Evolutionary conservation across 2,113 vertebrate species (phyloP).

Genomic region (Phaethon lepturus): DNA sequence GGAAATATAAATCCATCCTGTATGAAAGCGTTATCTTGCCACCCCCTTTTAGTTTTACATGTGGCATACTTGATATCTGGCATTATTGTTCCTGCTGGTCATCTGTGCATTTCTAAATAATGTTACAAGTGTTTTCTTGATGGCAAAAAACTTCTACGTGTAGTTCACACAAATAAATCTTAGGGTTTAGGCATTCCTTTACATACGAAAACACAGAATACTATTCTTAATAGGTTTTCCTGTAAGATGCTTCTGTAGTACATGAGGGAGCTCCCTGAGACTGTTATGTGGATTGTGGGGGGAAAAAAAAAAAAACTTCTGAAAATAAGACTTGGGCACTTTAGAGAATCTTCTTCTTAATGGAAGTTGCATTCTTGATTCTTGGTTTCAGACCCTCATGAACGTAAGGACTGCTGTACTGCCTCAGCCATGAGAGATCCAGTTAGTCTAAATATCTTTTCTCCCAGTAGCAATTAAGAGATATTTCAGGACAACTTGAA

Average conservation of each 20-base stretch:
- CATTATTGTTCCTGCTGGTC: neutral
- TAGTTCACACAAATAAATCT: neutral
- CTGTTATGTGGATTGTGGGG: fast-evolving
- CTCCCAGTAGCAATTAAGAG: neutral
- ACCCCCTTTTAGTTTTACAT: neutral
- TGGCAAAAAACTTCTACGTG: neutral
- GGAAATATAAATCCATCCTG: neutral
- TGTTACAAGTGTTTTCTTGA: neutral
- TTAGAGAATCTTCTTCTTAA: neutral
- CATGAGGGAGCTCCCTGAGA: neutral
- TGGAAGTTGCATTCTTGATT: neutral
- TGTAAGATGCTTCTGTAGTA: neutral
- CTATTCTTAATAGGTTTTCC: neutral
- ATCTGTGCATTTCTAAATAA: neutral
- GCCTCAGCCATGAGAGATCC: neutral
- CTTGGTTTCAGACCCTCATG: neutral
- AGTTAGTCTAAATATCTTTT: neutral
- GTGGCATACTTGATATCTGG: neutral
- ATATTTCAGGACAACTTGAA: neutral
- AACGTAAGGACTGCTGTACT: neutral
- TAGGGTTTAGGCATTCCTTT: neutral
- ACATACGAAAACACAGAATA: neutral
- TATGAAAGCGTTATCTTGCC: neutral
- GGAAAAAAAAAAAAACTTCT: neutral
- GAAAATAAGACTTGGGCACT: neutral